These are phyloP conservation scores for Theonella swinhoei DNA, from an alignment of 37 sponge, comb jelly and placozoan genomes.

Conservation along the genomic window DNA sequence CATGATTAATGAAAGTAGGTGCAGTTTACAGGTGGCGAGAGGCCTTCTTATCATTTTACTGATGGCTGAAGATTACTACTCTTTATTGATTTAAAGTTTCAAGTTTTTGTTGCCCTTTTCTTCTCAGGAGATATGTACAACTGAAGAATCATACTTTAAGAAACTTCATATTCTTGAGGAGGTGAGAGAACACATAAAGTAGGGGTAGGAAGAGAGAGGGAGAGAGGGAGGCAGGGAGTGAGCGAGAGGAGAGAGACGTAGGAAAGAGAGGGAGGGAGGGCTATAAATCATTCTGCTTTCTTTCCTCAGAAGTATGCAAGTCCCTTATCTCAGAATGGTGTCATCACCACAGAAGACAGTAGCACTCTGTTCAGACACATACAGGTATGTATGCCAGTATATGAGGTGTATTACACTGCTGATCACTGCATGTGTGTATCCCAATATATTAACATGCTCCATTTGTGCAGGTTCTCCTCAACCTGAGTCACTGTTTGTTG, in stretches of 20 bases:
- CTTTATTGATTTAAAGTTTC: too few species aligned
- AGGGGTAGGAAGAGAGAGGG: too few species aligned
- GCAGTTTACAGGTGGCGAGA: too few species aligned
- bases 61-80: too few species aligned
- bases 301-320: conserved; percentile 56
- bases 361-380: conserved; percentile 61
- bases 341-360: conserved; percentile 70
- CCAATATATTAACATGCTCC: not conserved
- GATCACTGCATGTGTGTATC: not conserved
- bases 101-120: too few species aligned
- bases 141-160: conserved; percentile 72
- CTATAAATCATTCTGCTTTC: not conserved
- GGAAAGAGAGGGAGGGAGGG: not conserved
- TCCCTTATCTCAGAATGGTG: conserved; percentile 34
- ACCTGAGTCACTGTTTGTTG: conserved; percentile 45
- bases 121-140: conserved; percentile 80
- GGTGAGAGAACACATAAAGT: too few species aligned
- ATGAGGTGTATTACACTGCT: not conserved
- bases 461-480: conserved; percentile 66
- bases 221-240: too few species aligned
- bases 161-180: conserved; percentile 68
- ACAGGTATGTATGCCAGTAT: conserved; percentile 33
- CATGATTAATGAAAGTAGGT: too few species aligned
- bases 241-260: too few species aligned
- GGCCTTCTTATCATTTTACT: too few species aligned